Evolutionary conservation across 1,140 invertebrate species (phyloP), one percentile per base, ranked within the genome.

Genomic region (Leptonema lineaticorne): DNA sequence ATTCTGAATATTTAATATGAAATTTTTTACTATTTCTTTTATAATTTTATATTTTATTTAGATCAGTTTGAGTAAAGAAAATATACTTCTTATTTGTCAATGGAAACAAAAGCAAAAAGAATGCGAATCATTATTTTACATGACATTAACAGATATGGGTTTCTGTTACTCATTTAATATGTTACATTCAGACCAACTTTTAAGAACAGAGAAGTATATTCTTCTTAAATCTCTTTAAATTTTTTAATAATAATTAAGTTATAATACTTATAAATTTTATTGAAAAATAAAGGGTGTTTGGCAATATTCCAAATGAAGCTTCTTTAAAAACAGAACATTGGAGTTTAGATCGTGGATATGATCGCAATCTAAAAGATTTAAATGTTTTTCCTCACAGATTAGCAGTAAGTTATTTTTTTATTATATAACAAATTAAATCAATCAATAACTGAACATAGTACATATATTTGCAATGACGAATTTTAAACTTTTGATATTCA

Each of bases 81-180:
- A 87, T 56, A 74, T 83, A 24, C 82, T 88, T 46, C 82, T 75
- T 67, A 75, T 71, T 8, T 85, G 82, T 76, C 84, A 76, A 75
- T 88, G 83, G 85, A 84, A 81, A 74, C n/a, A 84, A 83, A 74
- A 78, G 69, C 48, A 75, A 74, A 26, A 74, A 67, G 37, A 81
- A 65, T 88, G 87, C 71, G 73, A 79, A 3, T 78, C 84, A 60
- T 75, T 88, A 7, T 90, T 89, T 69, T 81, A 78, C 0, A 82
- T 85, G 1, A 85, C 87, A 6, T 72, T 89, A 24, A 89, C 88
- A 0, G 88, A 90, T 73, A 88, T 89, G 76, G 89, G 89, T 0
- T 76, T 87, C n/a, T 90, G 89, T 72, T 90, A 85, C 72, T 88
- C 88, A 0, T 90, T 89, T 71, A 90, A 90, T 71, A 88, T 86